These are phyloP conservation scores for Luidia sarsii DNA, from an alignment of 53 echinoderm and acorn worm species.

Conservation along the genomic window DNA sequence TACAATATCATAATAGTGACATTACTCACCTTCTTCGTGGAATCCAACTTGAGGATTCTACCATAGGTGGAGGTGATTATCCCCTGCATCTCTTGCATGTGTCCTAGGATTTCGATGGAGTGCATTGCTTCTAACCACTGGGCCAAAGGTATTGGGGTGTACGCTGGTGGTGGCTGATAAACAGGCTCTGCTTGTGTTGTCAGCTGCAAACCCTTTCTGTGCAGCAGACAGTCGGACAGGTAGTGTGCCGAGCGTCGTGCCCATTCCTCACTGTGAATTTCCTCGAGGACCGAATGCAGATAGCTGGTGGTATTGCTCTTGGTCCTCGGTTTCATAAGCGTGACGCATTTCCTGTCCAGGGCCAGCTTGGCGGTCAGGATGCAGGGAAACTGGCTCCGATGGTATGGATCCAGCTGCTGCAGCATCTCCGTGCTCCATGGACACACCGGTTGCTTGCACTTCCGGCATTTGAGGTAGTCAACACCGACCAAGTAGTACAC, in stretches of 20 bases:
- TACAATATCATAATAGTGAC: too few species aligned
- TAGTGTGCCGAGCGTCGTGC: constrained; percentile 37
- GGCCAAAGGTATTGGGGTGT: constrained; percentile 40
- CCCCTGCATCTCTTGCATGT: constrained; percentile 36
- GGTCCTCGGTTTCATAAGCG: constrained; percentile 56
- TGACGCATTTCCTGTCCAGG: constrained; percentile 54
- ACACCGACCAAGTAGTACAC: constrained; percentile 50
- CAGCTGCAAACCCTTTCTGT: background rate
- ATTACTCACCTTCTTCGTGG: constrained; percentile 53
- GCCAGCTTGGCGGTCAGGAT: constrained; percentile 33
- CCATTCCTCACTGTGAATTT: constrained; percentile 66
- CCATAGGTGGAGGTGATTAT: constrained; percentile 37
- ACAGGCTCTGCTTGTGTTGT: background rate
- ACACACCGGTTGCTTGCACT: constrained; percentile 45
- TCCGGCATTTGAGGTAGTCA: constrained; percentile 38
- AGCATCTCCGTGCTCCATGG: constrained; percentile 51
- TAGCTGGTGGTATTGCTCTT: constrained; percentile 62
- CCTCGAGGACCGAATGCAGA: constrained; percentile 44
- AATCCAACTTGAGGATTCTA: constrained; percentile 36
- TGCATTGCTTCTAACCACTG: constrained; percentile 59
- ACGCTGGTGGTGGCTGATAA: constrained; percentile 16
- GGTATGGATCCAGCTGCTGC: constrained; percentile 43
- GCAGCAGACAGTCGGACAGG: constrained; percentile 46
- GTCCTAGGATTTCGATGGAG: constrained; percentile 4
- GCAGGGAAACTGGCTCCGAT: constrained; percentile 40